A percentile compares a stretch with the other conserved stretches of the same genome.
Conservation (phyloP, 2,113 vertebrate genomes). For the Pomatorhinus ruficollis region DNA sequence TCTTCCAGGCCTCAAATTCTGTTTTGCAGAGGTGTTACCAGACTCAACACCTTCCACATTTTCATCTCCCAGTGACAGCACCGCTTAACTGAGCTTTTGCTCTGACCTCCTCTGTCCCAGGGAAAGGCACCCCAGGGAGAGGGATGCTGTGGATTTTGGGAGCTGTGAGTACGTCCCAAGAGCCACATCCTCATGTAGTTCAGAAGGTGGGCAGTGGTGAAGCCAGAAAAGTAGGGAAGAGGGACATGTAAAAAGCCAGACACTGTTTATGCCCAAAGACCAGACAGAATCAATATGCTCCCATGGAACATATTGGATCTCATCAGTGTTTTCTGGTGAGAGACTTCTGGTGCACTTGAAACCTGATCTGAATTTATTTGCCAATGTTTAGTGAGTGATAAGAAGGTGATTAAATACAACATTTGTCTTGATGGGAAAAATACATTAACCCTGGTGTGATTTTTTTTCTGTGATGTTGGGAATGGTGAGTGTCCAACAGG, state of each 20-base stretch:
- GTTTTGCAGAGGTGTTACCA: neutral
- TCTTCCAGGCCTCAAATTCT: neutral
- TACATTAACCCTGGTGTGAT: neutral
- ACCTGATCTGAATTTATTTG: slow-evolving; percentile 15
- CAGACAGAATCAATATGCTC: slow-evolving; percentile 20
- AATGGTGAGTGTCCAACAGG: neutral
- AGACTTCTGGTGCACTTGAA: neutral
- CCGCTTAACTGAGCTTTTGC: neutral
- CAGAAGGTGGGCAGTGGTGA: neutral
- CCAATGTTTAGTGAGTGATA: slow-evolving; percentile 1
- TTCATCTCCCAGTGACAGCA: neutral
- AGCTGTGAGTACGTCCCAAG: neutral
- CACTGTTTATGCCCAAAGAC: neutral
- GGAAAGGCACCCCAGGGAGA: neutral
- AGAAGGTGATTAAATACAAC: slow-evolving; percentile 10
- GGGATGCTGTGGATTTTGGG: neutral
- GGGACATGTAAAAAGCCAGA: neutral
- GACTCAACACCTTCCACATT: neutral
- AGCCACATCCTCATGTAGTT: neutral
- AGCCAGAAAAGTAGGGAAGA: neutral
- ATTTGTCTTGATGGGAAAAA: neutral
- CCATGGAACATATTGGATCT: neutral
- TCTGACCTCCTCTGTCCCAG: neutral
- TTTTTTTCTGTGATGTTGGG: neutral
- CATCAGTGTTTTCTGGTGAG: neutral